Conservation (phyloP, 2,888 invertebrate species). For the Andrena fulva region DNA sequence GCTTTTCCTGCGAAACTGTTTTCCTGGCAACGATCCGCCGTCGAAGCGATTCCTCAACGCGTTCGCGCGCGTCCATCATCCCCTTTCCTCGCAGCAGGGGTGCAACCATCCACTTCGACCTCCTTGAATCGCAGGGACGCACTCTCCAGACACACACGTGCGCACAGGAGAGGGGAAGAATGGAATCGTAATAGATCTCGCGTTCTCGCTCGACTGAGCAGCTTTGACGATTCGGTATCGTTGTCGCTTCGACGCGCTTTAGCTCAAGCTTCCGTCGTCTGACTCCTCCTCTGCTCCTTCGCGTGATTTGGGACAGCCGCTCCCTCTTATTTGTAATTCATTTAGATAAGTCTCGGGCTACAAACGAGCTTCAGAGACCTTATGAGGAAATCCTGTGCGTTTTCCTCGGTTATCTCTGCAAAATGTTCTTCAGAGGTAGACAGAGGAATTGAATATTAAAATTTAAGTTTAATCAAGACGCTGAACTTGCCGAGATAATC, state of each 20-base stretch:
- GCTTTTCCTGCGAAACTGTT: conserved; percentile 60
- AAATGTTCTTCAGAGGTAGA: no score
- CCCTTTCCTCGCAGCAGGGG: conserved; percentile 57
- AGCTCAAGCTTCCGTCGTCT: not conserved
- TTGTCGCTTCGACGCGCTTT: conserved; percentile 11
- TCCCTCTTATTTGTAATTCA: not conserved
- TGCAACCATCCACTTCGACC: conserved; percentile 45
- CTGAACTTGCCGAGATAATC: no score
- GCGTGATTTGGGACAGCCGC: not conserved
- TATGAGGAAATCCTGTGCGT: no score
- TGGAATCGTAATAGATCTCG: conserved; percentile 32
- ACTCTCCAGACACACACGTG: conserved; percentile 5
- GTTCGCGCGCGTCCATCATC: conserved; percentile 64
- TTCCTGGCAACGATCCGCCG: conserved; percentile 62
- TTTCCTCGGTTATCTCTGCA: no score
- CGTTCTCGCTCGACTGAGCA: conserved; percentile 32
- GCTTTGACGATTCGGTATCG: conserved; percentile 26
- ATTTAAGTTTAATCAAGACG: no score
- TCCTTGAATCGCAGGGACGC: conserved; percentile 29
- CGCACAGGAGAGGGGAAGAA: conserved; percentile 8
- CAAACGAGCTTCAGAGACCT: no score
- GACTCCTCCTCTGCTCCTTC: not conserved
- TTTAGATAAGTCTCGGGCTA: no score
- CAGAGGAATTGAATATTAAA: no score
- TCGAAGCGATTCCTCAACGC: conserved; percentile 50